These are phyloP conservation scores for Solenopsis fugax DNA, from an alignment of 1,140 invertebrate genomes.

Conservation along the genomic window DNA sequence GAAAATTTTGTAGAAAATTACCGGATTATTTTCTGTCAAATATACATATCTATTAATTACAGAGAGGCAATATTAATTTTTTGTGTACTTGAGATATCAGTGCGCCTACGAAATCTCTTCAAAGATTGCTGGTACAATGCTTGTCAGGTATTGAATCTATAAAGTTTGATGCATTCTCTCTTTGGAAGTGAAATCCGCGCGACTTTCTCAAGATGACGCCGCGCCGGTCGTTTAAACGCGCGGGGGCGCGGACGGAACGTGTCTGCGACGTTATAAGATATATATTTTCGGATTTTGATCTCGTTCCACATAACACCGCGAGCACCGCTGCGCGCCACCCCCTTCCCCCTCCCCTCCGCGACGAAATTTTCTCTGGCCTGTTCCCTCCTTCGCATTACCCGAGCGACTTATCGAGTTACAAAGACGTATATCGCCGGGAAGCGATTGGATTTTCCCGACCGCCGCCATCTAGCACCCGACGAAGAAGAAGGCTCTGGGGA, in stretches of 20 bases:
- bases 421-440: constrained; percentile 78
- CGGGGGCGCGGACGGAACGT: background rate
- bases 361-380: constrained; percentile 63
- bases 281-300: constrained; percentile 42
- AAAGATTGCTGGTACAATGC: background rate
- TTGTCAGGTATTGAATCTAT: background rate
- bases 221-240: constrained; percentile 5
- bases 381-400: constrained; percentile 60
- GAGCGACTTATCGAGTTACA: constrained; percentile 79
- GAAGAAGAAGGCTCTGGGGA: constrained; percentile 68
- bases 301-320: constrained; percentile 30
- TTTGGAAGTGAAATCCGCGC: background rate
- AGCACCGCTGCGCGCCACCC: background rate
- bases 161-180: constrained; percentile 17
- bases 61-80: background rate
- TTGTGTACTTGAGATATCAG: background rate
- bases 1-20: background rate
- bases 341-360: background rate
- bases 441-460: constrained; percentile 79
- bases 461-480: constrained; percentile 69
- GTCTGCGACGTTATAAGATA: constrained; percentile 21
- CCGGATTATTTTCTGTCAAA: background rate
- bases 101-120: background rate
- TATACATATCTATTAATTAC: background rate
- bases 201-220: constrained; percentile 10